Percentiles rank a stretch among this genome's conserved stretches.
These are phyloP conservation scores for Saccopteryx leptura DNA, from an alignment of 2,113 vertebrate genomes.

Conservation along the genomic window DNA sequence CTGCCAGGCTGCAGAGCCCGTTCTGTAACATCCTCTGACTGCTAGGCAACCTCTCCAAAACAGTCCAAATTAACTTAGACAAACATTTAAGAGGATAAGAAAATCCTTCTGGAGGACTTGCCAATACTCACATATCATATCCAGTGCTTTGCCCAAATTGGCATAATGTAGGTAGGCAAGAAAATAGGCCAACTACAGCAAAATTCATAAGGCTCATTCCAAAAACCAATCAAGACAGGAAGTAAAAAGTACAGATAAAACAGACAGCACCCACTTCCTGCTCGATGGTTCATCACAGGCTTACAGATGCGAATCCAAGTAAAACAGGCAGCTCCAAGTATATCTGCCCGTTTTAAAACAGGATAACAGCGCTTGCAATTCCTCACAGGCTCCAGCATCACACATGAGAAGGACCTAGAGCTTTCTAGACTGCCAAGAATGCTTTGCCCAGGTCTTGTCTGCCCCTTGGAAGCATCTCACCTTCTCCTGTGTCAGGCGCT, in stretches of 20 bases:
- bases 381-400: neutral
- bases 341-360: neutral
- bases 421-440: neutral
- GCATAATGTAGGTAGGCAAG: slow-evolving; percentile 58
- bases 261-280: neutral
- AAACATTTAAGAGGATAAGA: slow-evolving; percentile 58
- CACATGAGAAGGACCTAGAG: neutral
- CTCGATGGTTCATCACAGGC: neutral
- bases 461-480: neutral
- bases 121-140: slow-evolving; percentile 12
- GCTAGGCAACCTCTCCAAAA: slow-evolving; percentile 44
- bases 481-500: neutral
- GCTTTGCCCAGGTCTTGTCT: neutral
- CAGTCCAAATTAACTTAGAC: slow-evolving; percentile 75
- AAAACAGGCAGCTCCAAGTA: neutral
- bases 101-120: slow-evolving; percentile 35
- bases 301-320: slow-evolving; percentile 6
- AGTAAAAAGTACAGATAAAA: neutral
- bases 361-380: neutral
- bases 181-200: slow-evolving; percentile 22
- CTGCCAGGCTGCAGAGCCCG: neutral
- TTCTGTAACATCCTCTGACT: neutral
- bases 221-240: slow-evolving; percentile 60
- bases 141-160: neutral
- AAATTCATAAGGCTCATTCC: slow-evolving; percentile 47